Conservation (phyloP, 2,888 invertebrate genomes). For the Mystacides longicornis region DNA sequence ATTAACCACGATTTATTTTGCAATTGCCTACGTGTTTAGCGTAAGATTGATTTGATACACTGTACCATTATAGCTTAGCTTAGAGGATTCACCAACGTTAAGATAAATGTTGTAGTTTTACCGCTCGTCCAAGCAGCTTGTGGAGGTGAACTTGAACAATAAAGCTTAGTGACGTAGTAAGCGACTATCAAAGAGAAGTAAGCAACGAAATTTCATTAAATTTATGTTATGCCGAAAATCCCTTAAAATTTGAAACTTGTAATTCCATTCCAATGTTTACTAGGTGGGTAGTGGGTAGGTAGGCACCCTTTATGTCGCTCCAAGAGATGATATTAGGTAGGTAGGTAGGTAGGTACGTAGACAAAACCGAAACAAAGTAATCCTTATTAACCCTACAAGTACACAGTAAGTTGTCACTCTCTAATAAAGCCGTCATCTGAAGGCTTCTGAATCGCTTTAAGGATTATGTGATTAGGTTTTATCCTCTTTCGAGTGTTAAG, state of each 20-base stretch:
- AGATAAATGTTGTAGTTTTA: too few relatives aligned
- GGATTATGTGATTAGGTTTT: conserved; percentile 7
- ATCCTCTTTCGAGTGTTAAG: conserved; percentile 3
- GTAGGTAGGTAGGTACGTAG: too few relatives aligned
- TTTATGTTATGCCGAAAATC: neutral
- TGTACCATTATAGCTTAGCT: too few relatives aligned
- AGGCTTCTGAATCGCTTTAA: neutral
- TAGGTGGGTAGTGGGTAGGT: too few relatives aligned
- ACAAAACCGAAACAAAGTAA: conserved; percentile 7
- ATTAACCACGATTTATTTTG: too few relatives aligned
- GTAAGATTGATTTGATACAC: too few relatives aligned
- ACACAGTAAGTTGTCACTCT: conserved; percentile 3
- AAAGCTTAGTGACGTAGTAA: neutral
- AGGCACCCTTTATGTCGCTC: neutral
- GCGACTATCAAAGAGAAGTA: neutral
- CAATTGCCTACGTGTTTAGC: too few relatives aligned
- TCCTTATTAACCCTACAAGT: conserved; percentile 7
- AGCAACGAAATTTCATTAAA: neutral
- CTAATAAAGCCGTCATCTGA: conserved; percentile 9
- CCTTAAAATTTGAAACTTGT: conserved; percentile 5
- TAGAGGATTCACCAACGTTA: too few relatives aligned
- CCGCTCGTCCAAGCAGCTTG: too few relatives aligned
- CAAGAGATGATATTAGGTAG: neutral
- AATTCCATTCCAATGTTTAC: conserved; percentile 6
- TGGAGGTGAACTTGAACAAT: neutral